Evolutionary conservation across 2,113 vertebrate species (phyloP), one percentile per base, ranked within the genome.

Genomic region (Limnothrissa miodon): DNA sequence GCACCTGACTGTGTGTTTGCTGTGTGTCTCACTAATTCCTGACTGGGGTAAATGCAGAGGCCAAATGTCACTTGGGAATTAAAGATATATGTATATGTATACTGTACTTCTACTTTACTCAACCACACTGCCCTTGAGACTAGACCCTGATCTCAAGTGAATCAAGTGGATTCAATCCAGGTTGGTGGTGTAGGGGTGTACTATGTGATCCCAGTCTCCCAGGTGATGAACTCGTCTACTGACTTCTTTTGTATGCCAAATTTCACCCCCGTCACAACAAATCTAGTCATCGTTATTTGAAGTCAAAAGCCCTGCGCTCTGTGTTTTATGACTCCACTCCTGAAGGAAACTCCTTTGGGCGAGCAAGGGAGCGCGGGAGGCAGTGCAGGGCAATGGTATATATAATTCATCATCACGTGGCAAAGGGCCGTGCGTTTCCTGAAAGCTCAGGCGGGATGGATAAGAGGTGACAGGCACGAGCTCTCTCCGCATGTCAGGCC

Each of bases 381-480:
- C 10, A 29, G 29, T 2, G 10, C 11, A 36, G 25, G 9, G n/a
- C 15, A 91, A 90, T 85, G 82, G 85, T 78, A 93, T 93, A 85
- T 86, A 91, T 92, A 89, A 93, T 93, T 93, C 87, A 93, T 91
- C 80, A 66, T 88, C 84, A 87, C 86, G 84, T 85, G 84, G 86
- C 80, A 86, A 83, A 36, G 33, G 66, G 88, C 88, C 84, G 87
- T 90, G 88, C 83, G 83, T 90, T 92, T 91, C 90, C 86, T 90
- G 85, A 92, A 93, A 91, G 88, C 90, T 83, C 84, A 59, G 59
- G 59, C 83, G 59, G 78, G 82, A 89, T 70, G 88, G 85, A 92
- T 89, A 74, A 82, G 86, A 90, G 51, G 83, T 53, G 91, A 92
- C 92, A 87, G 87, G 83, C 84, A 53, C 78, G 82, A 88, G 82